A percentile compares a stretch with the other conserved stretches of the same genome.
These are phyloP conservation scores for Geococcyx californianus DNA, from an alignment of 2,113 vertebrate genomes.

Conservation along the genomic window DNA sequence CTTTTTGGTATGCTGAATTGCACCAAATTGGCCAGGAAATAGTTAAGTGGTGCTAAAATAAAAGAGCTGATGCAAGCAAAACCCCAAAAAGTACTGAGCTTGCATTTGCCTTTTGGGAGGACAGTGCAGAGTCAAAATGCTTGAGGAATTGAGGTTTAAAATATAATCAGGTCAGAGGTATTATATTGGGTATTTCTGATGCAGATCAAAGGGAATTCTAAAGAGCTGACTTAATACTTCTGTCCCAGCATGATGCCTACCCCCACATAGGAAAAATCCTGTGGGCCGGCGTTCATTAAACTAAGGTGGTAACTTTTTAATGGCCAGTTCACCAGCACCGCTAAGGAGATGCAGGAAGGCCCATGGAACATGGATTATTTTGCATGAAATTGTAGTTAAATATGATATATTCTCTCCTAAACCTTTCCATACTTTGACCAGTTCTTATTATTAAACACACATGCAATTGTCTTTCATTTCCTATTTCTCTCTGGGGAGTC, in stretches of 20 bases:
- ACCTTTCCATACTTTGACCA: background rate
- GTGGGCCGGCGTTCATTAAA: background rate
- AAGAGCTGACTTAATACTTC: background rate
- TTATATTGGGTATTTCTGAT: background rate
- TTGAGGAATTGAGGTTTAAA: background rate
- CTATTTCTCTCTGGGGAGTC: background rate
- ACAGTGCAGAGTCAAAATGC: background rate
- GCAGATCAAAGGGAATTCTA: constrained; percentile 32
- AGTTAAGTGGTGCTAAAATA: background rate
- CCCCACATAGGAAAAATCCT: background rate
- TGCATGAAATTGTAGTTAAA: background rate
- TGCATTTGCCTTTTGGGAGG: background rate
- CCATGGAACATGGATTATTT: background rate
- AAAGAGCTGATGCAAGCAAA: background rate
- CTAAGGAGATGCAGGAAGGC: background rate
- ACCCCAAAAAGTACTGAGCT: background rate
- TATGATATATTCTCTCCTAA: background rate
- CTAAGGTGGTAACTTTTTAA: background rate
- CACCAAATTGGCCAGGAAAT: background rate
- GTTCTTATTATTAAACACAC: background rate
- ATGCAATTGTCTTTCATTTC: background rate
- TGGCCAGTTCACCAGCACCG: background rate
- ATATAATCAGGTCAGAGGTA: background rate
- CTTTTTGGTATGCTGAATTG: background rate
- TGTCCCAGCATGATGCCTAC: background rate